phyloP scores from a whole-genome alignment of 2,888 invertebrate species.

The Allacma fusca region DNA sequence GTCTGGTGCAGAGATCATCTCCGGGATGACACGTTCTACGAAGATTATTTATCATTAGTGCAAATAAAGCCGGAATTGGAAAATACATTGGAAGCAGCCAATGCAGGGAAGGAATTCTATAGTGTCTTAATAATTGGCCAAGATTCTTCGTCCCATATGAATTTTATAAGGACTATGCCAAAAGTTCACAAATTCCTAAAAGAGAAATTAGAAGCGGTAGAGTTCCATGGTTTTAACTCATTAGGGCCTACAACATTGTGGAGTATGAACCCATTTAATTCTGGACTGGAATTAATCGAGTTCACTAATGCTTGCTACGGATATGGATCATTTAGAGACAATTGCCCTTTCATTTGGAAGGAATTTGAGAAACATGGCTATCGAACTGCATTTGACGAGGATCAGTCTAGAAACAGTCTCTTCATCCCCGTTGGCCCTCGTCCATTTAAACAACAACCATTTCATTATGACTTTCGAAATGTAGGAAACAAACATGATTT shows the following conservation, averaged over 20 bases:
- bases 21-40: not conserved
- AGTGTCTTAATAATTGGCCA: not conserved
- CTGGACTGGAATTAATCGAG: slow-evolving; percentile 75
- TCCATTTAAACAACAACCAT: slow-evolving; percentile 75
- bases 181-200: slow-evolving; percentile 13
- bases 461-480: slow-evolving; percentile 76
- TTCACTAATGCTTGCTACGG: slow-evolving; percentile 73
- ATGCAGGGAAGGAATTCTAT: not conserved
- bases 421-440: slow-evolving; percentile 71
- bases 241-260: not conserved
- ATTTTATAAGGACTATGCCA: slow-evolving; percentile 35
- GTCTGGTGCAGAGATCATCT: not conserved
- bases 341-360: slow-evolving; percentile 86
- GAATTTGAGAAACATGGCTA: slow-evolving; percentile 76
- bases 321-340: slow-evolving; percentile 73
- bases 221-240: slow-evolving; percentile 13
- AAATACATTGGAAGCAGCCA: not conserved
- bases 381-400: slow-evolving; percentile 83
- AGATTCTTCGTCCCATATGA: slow-evolving; percentile 42
- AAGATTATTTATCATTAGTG: not conserved
- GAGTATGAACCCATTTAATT: slow-evolving; percentile 71
- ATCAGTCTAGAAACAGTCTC: slow-evolving; percentile 78
- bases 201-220: not conserved
- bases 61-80: not conserved
- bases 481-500: slow-evolving; percentile 63